Evolutionary conservation across 1,140 invertebrate genomes (phyloP).

Genomic region (Centruroides vittatus): DNA sequence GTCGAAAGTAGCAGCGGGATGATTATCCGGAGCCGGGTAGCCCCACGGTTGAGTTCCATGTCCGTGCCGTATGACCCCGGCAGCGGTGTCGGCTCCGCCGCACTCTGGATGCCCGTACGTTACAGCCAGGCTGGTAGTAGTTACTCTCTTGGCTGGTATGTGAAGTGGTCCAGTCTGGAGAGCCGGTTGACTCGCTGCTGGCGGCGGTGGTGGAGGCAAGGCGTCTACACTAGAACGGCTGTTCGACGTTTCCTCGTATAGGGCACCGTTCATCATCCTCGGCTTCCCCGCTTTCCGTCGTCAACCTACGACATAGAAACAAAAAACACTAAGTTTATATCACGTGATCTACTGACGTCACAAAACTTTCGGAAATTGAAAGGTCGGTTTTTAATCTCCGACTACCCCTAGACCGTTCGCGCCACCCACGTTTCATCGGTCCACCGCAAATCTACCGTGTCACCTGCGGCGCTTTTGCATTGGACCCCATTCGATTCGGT

Average conservation of each 20-base stretch:
- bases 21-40: slow-evolving; percentile 43
- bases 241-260: slow-evolving; percentile 14
- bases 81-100: slow-evolving; percentile 27
- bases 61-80: slow-evolving; percentile 52
- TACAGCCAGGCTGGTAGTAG: slow-evolving; percentile 29
- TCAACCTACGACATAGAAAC: too few species aligned
- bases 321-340: too few species aligned
- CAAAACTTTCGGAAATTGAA: too few species aligned
- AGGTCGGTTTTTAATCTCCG: too few species aligned
- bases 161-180: slow-evolving; percentile 41
- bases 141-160: slow-evolving; percentile 61
- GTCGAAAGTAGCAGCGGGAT: slow-evolving; percentile 35
- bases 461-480: too few species aligned
- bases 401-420: too few species aligned
- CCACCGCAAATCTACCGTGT: too few species aligned
- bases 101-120: slow-evolving; percentile 27
- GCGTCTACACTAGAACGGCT: slow-evolving; percentile 14
- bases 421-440: too few species aligned
- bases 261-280: slow-evolving; percentile 13
- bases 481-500: too few species aligned
- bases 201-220: background rate
- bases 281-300: slow-evolving; percentile 3
- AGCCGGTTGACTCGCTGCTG: background rate
- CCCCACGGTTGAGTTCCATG: slow-evolving; percentile 47
- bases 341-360: too few species aligned